phyloP scores from a whole-genome alignment of 2,888 invertebrate genomes.

The Allacma fusca region DNA sequence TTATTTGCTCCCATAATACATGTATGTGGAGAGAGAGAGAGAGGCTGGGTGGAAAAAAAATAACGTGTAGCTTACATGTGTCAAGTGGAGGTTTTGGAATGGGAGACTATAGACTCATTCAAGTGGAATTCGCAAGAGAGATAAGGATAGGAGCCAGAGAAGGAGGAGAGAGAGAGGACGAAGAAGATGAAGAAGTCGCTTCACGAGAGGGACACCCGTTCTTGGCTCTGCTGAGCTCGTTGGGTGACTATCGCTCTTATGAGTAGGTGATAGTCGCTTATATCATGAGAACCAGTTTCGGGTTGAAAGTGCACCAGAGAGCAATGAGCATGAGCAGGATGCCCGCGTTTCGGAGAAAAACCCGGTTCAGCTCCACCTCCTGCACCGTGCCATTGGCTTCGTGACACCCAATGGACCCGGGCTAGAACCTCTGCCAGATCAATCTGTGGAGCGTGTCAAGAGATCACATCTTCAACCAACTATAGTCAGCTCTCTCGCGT shows the following conservation, averaged over 20 bases:
- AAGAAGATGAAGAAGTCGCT: too few relatives aligned
- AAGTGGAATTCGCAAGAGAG: constrained; percentile 27
- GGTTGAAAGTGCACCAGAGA: not conserved
- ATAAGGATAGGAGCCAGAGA: not conserved
- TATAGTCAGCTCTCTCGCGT: not conserved
- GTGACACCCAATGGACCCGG: constrained; percentile 62
- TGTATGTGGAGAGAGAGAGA: too few relatives aligned
- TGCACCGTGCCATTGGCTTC: constrained; percentile 60
- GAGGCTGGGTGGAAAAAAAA: too few relatives aligned
- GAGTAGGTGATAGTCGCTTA: constrained; percentile 25
- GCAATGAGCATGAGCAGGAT: constrained; percentile 44
- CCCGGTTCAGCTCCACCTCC: constrained; percentile 58
- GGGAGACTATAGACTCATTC: constrained; percentile 29
- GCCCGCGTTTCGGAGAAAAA: constrained; percentile 41
- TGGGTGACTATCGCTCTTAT: constrained; percentile 27
- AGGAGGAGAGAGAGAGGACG: not conserved
- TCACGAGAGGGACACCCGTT: not conserved
- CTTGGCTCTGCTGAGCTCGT: not conserved
- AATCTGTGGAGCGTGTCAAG: constrained; percentile 62
- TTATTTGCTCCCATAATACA: too few relatives aligned
- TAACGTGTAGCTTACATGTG: too few relatives aligned
- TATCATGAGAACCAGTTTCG: not conserved
- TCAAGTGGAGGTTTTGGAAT: too few relatives aligned
- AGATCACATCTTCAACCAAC: constrained; percentile 50
- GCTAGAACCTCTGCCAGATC: constrained; percentile 61